phyloP scores from a whole-genome alignment of 2,797 vertebrate genomes.

The Psittacula echo region DNA sequence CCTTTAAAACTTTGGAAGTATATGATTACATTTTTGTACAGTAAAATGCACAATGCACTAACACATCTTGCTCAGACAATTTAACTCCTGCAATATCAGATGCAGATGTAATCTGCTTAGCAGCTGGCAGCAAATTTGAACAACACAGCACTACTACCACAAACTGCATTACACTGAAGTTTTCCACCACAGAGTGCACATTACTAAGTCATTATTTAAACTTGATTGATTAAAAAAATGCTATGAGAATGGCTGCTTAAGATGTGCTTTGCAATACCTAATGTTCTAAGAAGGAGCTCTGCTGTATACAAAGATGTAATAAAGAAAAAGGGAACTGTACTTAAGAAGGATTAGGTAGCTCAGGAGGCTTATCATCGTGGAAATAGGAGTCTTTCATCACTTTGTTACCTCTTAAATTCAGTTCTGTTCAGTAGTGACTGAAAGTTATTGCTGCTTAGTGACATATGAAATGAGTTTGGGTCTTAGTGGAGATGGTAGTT shows the following conservation, averaged over 20 bases:
- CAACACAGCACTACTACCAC: background rate
- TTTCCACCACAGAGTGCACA: background rate
- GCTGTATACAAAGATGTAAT: background rate
- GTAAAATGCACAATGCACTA: background rate
- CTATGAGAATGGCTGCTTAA: background rate
- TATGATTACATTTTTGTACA: background rate
- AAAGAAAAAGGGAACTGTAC: slow-evolving; percentile 10
- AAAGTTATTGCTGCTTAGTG: slow-evolving; percentile 51
- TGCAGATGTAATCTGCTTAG: background rate
- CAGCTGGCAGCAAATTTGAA: slow-evolving; percentile 3
- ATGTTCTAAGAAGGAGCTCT: background rate
- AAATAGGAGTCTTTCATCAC: slow-evolving; percentile 29
- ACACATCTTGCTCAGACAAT: background rate
- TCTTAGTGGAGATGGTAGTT: slow-evolving; percentile 22
- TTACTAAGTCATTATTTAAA: slow-evolving; percentile 32
- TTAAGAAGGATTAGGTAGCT: slow-evolving; percentile 48
- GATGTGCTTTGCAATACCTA: slow-evolving; percentile 22
- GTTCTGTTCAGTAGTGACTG: background rate
- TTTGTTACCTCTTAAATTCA: slow-evolving; percentile 40
- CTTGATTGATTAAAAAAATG: slow-evolving; percentile 3
- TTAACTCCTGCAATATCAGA: background rate
- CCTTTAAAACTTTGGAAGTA: background rate
- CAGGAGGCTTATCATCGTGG: slow-evolving; percentile 1
- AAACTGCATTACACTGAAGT: background rate
- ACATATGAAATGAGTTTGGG: slow-evolving; percentile 53